Evolutionary conservation across 2,888 invertebrate species (phyloP).

Genomic region (Andrena haemorrhoa): DNA sequence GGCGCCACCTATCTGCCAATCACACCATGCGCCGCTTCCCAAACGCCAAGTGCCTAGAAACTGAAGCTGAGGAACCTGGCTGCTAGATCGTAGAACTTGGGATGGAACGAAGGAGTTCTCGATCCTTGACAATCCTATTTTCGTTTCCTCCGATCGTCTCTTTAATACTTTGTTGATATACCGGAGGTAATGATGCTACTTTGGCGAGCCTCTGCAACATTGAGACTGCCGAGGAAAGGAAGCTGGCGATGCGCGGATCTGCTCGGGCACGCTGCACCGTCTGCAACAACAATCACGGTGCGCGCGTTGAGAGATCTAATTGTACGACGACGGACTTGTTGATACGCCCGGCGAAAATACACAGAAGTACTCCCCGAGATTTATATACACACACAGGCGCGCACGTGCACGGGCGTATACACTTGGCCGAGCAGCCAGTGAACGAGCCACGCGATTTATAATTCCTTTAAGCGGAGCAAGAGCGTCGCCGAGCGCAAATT

Average conservation of each 20-base stretch:
- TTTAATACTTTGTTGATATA: not conserved
- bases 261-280: not conserved
- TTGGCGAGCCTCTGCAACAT: not conserved
- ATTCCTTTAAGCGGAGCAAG: constrained; percentile 46
- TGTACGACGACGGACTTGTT: constrained; percentile 33
- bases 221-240: not conserved
- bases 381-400: not conserved
- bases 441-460: constrained; percentile 51
- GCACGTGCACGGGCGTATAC: not conserved
- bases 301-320: constrained; percentile 22
- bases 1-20: too few species aligned
- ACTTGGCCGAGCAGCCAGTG: not conserved
- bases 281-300: not conserved
- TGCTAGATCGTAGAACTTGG: too few species aligned
- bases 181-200: not conserved
- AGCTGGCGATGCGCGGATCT: not conserved
- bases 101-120: too few species aligned
- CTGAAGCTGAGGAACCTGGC: too few species aligned
- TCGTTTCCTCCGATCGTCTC: not conserved
- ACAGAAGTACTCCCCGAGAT: constrained; percentile 28
- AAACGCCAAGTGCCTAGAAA: too few species aligned
- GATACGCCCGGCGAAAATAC: constrained; percentile 30
- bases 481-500: constrained; percentile 20
- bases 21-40: too few species aligned
- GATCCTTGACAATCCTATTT: too few species aligned